A percentile compares a stretch with the other conserved stretches of the same genome.
Evolutionary conservation across 2,113 vertebrate genomes (phyloP).

Genomic region (Aythya baeri): DNA sequence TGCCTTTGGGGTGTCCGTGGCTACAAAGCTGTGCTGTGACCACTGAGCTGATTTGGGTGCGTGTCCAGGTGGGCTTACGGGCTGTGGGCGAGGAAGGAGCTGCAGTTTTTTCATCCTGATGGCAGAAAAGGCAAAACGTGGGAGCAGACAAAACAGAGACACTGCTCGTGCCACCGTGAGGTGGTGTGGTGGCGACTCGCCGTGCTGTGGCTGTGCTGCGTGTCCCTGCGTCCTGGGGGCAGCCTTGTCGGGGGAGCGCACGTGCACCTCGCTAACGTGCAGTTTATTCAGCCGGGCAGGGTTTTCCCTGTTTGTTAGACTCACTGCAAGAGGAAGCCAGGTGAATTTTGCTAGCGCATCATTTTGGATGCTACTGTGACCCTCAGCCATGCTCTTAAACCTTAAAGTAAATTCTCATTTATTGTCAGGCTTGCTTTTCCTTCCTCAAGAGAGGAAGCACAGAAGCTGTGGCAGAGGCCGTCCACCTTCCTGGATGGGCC

Average conservation of each 20-base stretch:
- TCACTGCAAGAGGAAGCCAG: slow-evolving; percentile 25
- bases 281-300: neutral
- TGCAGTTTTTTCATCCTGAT: neutral
- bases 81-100: neutral
- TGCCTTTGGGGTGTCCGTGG: neutral
- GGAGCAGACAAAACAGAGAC: neutral
- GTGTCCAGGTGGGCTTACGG: fast-evolving
- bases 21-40: neutral
- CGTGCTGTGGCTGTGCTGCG: neutral
- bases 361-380: neutral
- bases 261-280: neutral
- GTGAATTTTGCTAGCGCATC: slow-evolving; percentile 14
- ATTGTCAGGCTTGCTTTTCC: neutral
- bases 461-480: neutral
- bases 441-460: neutral
- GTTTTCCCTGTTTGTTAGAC: slow-evolving; percentile 51
- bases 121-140: neutral
- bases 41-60: fast-evolving
- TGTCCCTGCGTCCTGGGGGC: neutral
- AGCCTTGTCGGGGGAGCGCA: neutral
- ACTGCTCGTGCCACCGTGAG: neutral
- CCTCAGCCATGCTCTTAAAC: neutral
- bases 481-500: no score
- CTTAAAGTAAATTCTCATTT: neutral
- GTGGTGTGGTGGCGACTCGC: neutral